Base-by-base conservation (phyloP, 2,888 invertebrate genomes). In the Schrankia costaestrigalis region DNA sequence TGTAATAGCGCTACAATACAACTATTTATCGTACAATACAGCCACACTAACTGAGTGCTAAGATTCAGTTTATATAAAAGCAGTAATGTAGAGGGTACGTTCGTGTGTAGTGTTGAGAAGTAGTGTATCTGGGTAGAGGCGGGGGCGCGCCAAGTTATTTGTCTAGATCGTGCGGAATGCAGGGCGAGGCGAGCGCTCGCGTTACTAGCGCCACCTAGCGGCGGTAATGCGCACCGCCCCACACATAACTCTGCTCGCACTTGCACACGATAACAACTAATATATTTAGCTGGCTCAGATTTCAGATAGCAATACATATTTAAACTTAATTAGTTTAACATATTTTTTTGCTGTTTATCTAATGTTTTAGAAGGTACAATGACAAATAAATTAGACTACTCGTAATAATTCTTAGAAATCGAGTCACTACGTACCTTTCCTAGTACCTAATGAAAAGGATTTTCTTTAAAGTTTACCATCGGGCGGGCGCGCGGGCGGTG, bases 151-250 rank as follows among this genome's bases (percentile, higher is more conserved):
- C 46, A 31, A 49, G 56, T 43, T 66, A 63, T 63, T 65, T 63
- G 65, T 56, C 52, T 56, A 61, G 59, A 54, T 49, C 56, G 63
- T 35, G 49, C 34, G 63, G 65, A 66, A 67, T 67, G 63, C 60
- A 49, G 38, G 31, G 27, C 44, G 31, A 49, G 46, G 34, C 41
- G 38, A 47, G 26, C 36, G 32, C 29, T 27, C 27, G 39, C 31
- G 31, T 31, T 25, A 33, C 35, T 27, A 29, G 39, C 31, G 31
- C 32, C 27, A 33, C 35, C 41, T 22, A 17, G 21, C 19, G 11
- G 21, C 30, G 26, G 28, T 35, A 25, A 13, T 14, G 12, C 3
- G 14, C 38, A 22, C 35, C 26, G 10, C 26, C 42, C 26, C 33
- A 24, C 18, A 35, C 13, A 34, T 45, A 37, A 34, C 30, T 35